These are phyloP conservation scores for Amblyjoppa proteus DNA, from an alignment of 2,888 invertebrate genomes.

Conservation along the genomic window DNA sequence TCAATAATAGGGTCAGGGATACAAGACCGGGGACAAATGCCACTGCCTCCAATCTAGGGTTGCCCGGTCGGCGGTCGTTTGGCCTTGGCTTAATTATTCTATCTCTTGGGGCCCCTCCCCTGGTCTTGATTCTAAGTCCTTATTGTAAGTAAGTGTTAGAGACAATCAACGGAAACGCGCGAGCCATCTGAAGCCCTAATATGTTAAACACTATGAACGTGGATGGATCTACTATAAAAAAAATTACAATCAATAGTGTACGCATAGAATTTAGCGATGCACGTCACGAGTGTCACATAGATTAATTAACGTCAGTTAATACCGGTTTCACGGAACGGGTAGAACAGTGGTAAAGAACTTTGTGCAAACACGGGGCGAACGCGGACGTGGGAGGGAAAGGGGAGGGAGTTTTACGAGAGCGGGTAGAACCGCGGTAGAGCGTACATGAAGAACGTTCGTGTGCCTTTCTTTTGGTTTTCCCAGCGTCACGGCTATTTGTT, in stretches of 20 bases:
- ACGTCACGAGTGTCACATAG: slow-evolving; percentile 16
- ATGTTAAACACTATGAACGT: too few species aligned
- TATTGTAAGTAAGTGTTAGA: too few species aligned
- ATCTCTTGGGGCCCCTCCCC: too few species aligned
- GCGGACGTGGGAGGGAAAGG: background rate
- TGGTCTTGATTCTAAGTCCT: too few species aligned
- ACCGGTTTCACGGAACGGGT: background rate
- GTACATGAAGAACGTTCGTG: slow-evolving; percentile 16
- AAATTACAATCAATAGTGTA: background rate
- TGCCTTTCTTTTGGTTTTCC: slow-evolving; percentile 39
- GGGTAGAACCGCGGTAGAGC: background rate
- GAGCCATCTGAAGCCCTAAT: too few species aligned
- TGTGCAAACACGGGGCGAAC: slow-evolving; percentile 29
- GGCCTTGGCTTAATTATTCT: too few species aligned
- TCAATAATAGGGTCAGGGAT: too few species aligned
- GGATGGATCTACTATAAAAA: too few species aligned
- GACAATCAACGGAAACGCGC: too few species aligned
- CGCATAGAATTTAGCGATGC: background rate
- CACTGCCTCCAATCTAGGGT: too few species aligned
- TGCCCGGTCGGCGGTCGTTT: too few species aligned
- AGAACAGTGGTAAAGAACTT: slow-evolving; percentile 36
- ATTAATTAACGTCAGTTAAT: slow-evolving; percentile 33
- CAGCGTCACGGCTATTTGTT: slow-evolving; percentile 58
- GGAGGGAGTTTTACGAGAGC: slow-evolving; percentile 22
- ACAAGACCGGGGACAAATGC: too few species aligned